A percentile compares a stretch with the other conserved stretches of the same genome.
phyloP scores from a whole-genome alignment of 1,140 invertebrate species.

The Trypoxylus dichotomus region DNA sequence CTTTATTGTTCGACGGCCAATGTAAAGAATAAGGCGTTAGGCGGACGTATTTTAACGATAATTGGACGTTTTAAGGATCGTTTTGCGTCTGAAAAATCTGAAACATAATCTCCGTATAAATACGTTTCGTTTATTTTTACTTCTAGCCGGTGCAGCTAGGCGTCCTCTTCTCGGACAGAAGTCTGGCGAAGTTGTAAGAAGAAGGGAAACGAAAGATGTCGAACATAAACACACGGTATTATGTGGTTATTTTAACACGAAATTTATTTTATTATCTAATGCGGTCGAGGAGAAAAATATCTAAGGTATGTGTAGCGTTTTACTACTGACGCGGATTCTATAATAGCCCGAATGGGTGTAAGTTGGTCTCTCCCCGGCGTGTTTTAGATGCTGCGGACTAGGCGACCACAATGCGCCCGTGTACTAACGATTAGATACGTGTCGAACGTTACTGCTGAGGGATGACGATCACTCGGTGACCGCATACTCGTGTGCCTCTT shows the following conservation, averaged over 20 bases:
- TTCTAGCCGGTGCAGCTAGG: neutral
- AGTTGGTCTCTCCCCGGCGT: neutral
- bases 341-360: neutral
- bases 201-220: slow-evolving; percentile 4
- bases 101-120: slow-evolving; percentile 22
- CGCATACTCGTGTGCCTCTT: neutral
- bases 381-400: neutral
- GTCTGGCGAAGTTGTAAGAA: neutral
- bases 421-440: slow-evolving; percentile 15
- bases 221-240: slow-evolving; percentile 22
- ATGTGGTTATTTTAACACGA: slow-evolving; percentile 24
- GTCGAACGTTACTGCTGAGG: slow-evolving; percentile 1
- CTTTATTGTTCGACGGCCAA: neutral
- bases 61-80: slow-evolving; percentile 5
- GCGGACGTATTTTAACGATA: neutral
- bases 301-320: slow-evolving; percentile 21
- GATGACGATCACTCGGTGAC: neutral
- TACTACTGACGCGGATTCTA: slow-evolving; percentile 24
- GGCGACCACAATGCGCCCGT: neutral
- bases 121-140: slow-evolving; percentile 21
- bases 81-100: slow-evolving; percentile 8
- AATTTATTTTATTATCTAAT: slow-evolving; percentile 26
- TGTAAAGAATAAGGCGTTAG: neutral
- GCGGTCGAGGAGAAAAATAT: slow-evolving; percentile 8
- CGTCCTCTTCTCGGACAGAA: neutral